Evolutionary conservation across 92 coral and sea anemone species (phyloP), one percentile per base, ranked within the genome.

Genomic region (Paragorgia papillata): DNA sequence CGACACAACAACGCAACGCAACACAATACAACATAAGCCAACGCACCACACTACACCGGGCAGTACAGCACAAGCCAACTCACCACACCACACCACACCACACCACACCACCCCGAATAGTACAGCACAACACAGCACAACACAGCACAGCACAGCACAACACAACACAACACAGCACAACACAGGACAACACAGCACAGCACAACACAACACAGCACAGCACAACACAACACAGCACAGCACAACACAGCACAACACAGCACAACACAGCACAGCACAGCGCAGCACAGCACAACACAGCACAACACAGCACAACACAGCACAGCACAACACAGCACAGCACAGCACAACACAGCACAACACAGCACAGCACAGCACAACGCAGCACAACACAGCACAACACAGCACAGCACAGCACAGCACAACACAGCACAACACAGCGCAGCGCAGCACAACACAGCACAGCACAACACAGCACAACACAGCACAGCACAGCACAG

Each of bases 281-380:
- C 62, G 17, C 62, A 56, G 31, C 62, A 13, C 62, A 56, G 62
- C 31, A 17, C 62, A 56, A 31, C 62, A 56, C 62, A 56, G 62
- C 62, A 22, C 62, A 56, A 17, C 62, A 13, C 62, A 56, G 62
- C 62, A 22, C 62, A 56, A 31, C 62, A 56, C 62, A 56, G 62
- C 33, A 17, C 62, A 56, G 30, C 31, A 56, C 62, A 56, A 22
- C 62, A 2, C 62, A 56, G 62, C 62, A 56, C 62, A 56, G 62
- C 62, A 22, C 62, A 56, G 62, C 31, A 28, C 62, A 56, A 17
- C 62, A 3, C 31, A 56, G 62, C 62, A 28, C 62, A 56, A 17
- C 62, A 22, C 62, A 56, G 62, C 62, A 56, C 62, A 56, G 62
- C 62, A 22, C 28, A 28, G 31, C 62, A 13, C 62, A 22, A 3